A percentile compares a stretch with the other conserved stretches of the same genome.
Evolutionary conservation across 2,888 invertebrate species (phyloP).

Genomic region (Oscheius sp.): DNA sequence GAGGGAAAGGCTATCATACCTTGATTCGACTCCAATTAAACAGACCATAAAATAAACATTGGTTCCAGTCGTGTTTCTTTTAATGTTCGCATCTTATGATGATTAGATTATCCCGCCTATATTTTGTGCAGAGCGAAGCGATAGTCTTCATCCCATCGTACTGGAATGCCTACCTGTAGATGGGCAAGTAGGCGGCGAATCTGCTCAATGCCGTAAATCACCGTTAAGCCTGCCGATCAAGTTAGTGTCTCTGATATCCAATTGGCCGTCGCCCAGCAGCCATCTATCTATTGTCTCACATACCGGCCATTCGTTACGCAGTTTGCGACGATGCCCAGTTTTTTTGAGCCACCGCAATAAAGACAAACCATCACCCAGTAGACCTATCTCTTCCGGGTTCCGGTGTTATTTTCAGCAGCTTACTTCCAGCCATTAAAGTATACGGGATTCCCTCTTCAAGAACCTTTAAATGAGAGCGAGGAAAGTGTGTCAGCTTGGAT

Average conservation of each 20-base stretch:
- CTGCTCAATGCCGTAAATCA: slow-evolving; percentile 34
- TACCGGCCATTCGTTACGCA: slow-evolving; percentile 34
- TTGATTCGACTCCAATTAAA: neutral
- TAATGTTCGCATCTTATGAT: neutral
- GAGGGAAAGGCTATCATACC: slow-evolving; percentile 13
- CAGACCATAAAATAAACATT: neutral
- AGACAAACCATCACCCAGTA: slow-evolving; percentile 13
- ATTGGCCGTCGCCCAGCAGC: slow-evolving; percentile 9
- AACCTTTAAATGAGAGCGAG: slow-evolving; percentile 24
- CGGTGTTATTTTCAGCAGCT: too few species aligned
- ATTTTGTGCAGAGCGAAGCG: neutral
- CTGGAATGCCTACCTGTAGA: neutral
- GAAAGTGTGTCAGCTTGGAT: slow-evolving; percentile 33
- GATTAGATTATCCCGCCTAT: neutral
- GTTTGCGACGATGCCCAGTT: slow-evolving; percentile 30
- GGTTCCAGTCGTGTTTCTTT: neutral
- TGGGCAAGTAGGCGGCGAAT: slow-evolving; percentile 1
- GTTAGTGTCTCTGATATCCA: slow-evolving; percentile 34
- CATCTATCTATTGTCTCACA: slow-evolving; percentile 32
- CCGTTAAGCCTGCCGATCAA: slow-evolving; percentile 34
- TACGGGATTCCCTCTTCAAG: neutral
- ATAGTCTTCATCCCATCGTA: too few species aligned
- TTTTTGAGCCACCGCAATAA: slow-evolving; percentile 25
- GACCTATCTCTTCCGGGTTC: neutral
- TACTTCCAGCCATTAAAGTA: neutral